These are phyloP conservation scores for Rhinatrema bivittatum DNA, from an alignment of 2,797 vertebrate genomes.

Conservation along the genomic window DNA sequence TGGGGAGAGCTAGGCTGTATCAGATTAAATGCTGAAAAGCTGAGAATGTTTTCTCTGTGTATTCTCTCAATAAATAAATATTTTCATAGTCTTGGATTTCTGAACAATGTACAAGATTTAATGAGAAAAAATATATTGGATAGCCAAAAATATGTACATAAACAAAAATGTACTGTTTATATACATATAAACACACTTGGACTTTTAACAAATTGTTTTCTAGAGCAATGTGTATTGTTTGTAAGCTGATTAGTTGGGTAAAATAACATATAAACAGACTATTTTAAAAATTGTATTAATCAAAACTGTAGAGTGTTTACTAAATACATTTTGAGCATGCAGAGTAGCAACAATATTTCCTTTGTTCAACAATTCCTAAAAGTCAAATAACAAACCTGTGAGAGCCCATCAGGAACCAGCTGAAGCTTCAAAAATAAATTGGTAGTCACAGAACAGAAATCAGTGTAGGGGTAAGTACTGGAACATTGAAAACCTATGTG, in stretches of 20 bases:
- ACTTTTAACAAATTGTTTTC: constrained; percentile 1
- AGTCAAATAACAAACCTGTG: neutral
- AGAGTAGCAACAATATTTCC: neutral
- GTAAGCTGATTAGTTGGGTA: constrained; percentile 15
- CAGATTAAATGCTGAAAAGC: too few species aligned
- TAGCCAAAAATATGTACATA: neutral
- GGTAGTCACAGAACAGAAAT: too few species aligned
- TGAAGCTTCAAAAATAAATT: too few species aligned
- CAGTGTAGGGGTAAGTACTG: too few species aligned
- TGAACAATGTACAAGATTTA: too few species aligned
- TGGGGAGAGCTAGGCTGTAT: too few species aligned
- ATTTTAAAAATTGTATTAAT: neutral
- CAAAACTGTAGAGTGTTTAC: neutral
- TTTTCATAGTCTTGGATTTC: too few species aligned
- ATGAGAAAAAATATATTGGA: too few species aligned
- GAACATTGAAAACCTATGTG: constrained; percentile 30
- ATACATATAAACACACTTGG: too few species aligned
- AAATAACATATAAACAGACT: neutral
- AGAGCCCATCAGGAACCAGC: neutral
- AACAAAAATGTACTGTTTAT: too few species aligned
- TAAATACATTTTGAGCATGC: neutral
- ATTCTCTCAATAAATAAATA: too few species aligned
- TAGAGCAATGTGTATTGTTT: neutral
- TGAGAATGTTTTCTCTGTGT: too few species aligned
- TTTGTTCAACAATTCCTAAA: neutral